Evolutionary conservation across 2,888 invertebrate genomes (phyloP).

Genomic region (Salticus scenicus): DNA sequence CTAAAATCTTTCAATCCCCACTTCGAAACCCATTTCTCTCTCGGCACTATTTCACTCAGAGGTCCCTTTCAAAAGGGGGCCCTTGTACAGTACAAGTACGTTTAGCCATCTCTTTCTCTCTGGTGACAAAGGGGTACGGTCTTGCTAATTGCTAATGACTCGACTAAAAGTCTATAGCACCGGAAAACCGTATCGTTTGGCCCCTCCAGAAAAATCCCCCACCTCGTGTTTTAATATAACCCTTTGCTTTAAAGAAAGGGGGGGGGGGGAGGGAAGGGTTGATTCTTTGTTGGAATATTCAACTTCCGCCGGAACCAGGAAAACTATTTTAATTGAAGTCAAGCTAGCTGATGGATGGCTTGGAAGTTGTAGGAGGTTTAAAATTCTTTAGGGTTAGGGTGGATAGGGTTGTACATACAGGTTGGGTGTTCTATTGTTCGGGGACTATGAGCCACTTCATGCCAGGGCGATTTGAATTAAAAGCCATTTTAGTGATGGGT

Average conservation of each 20-base stretch:
- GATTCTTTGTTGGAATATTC: constrained; percentile 12
- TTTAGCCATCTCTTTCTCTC: background rate
- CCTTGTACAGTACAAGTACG: background rate
- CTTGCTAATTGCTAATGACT: constrained; percentile 68
- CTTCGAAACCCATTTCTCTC: background rate
- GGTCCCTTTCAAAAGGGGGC: background rate
- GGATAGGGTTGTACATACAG: constrained; percentile 55
- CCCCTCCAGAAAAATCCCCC: background rate
- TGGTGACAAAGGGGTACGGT: constrained; percentile 46
- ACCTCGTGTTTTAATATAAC: constrained; percentile 58
- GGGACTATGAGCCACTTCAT: constrained; percentile 42
- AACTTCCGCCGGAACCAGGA: constrained; percentile 59
- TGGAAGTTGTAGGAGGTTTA: constrained; percentile 35
- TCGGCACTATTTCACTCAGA: background rate
- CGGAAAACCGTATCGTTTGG: constrained; percentile 50
- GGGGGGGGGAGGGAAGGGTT: background rate
- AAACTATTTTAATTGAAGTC: constrained; percentile 68
- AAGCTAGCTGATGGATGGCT: constrained; percentile 60
- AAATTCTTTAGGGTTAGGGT: constrained; percentile 51
- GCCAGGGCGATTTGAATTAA: constrained; percentile 44
- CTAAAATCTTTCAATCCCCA: background rate
- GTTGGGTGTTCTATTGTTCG: constrained; percentile 50
- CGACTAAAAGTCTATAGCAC: constrained; percentile 57
- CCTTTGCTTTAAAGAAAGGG: constrained; percentile 29
- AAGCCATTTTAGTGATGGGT: constrained; percentile 21